These are phyloP conservation scores for Blastomussa wellsi DNA, from an alignment of 92 coral and sea anemone genomes.

Conservation along the genomic window DNA sequence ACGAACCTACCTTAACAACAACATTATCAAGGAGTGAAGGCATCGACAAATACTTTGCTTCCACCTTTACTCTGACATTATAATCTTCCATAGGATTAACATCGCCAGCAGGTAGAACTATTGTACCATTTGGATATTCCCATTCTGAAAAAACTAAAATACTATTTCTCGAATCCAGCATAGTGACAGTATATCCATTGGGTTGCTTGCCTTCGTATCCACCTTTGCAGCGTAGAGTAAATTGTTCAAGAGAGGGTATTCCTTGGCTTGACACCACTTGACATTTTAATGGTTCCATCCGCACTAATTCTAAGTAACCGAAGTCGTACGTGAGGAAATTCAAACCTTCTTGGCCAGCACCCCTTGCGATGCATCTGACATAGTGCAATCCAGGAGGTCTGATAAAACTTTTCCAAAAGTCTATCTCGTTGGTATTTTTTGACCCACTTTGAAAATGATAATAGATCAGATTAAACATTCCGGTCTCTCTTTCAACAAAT, in stretches of 20 bases:
- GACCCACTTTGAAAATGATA: no score
- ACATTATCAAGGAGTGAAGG: constrained; percentile 9
- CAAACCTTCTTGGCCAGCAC: not conserved
- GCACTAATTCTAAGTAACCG: constrained; percentile 12
- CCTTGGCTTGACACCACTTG: constrained; percentile 8
- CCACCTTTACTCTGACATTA: not conserved
- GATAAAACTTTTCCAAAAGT: not conserved
- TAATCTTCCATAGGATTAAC: constrained; percentile 14
- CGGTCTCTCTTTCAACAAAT: constrained; percentile 8
- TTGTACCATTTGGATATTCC: not conserved
- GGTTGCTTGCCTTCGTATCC: not conserved
- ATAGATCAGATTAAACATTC: not conserved
- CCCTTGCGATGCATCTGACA: constrained; percentile 18
- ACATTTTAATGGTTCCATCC: constrained; percentile 1
- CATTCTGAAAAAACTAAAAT: not conserved
- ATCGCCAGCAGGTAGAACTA: constrained; percentile 14
- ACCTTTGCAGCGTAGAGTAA: not conserved
- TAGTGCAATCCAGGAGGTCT: not conserved
- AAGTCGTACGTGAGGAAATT: constrained; percentile 9
- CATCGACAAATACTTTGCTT: constrained; percentile 19
- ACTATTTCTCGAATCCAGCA: not conserved
- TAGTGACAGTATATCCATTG: not conserved
- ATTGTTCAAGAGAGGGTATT: not conserved
- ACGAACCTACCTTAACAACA: constrained; percentile 12
- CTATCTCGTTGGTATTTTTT: not conserved